Percentiles rank a stretch among this genome's conserved stretches.
Conservation (phyloP, 2,888 invertebrate genomes). For the Conistra vaccinii region DNA sequence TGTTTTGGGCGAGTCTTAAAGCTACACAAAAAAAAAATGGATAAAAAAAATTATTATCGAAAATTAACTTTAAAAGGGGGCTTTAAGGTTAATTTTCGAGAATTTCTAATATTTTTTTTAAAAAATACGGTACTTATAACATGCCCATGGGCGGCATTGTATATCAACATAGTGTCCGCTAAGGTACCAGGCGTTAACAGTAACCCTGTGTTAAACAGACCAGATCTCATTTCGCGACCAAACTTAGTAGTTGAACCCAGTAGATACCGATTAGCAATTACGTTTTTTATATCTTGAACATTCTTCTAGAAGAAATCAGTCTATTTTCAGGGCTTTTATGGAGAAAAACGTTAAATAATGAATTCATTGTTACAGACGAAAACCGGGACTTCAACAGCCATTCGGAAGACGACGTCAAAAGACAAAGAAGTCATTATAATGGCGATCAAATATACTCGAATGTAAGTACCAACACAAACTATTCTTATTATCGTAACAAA, state of each 20-base stretch:
- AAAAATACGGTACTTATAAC: too few relatives aligned
- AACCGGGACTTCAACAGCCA: constrained; percentile 97
- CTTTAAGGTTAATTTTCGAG: too few relatives aligned
- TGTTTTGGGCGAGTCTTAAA: too few relatives aligned
- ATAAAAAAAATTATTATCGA: too few relatives aligned
- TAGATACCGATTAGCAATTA: background rate
- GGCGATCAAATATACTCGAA: constrained; percentile 97
- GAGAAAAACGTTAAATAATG: background rate
- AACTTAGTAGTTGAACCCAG: background rate
- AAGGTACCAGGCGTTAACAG: background rate
- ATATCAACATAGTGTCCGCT: too few relatives aligned
- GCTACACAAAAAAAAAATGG: too few relatives aligned
- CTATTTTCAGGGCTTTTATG: background rate
- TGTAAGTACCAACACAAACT: constrained; percentile 90
- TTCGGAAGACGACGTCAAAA: constrained; percentile 96
- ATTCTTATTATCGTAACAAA: background rate
- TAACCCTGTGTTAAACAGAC: too few relatives aligned
- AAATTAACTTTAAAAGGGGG: too few relatives aligned
- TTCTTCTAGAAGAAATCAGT: background rate
- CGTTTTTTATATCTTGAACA: background rate
- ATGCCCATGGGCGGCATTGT: too few relatives aligned
- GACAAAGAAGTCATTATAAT: constrained; percentile 96
- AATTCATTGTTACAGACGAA: constrained; percentile 92
- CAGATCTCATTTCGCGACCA: background rate
- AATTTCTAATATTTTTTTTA: too few relatives aligned